Conservation (phyloP, 2,888 invertebrate genomes). For the Proisotoma minuta region DNA sequence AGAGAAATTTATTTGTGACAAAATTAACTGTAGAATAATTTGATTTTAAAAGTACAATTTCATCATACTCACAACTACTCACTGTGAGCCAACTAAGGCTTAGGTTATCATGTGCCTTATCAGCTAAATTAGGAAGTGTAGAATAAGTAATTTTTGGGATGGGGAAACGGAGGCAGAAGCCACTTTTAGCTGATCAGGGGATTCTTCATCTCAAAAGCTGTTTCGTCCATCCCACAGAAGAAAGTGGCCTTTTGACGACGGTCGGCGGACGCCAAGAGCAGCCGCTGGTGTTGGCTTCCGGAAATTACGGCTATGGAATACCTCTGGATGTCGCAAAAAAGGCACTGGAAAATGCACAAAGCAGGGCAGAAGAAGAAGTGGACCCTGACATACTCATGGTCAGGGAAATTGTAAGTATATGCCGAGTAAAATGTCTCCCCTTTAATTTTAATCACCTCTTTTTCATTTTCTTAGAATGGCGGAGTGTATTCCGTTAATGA, state of each 20-base stretch:
- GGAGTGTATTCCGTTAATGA: slow-evolving; percentile 6
- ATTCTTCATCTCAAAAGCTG: slow-evolving; percentile 45
- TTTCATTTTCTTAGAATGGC: slow-evolving; percentile 3
- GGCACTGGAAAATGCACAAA: slow-evolving; percentile 12
- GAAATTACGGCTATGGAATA: slow-evolving; percentile 45
- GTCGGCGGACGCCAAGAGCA: slow-evolving; percentile 37
- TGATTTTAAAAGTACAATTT: too few relatives aligned
- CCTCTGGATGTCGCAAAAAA: slow-evolving; percentile 32
- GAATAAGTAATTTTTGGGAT: too few relatives aligned
- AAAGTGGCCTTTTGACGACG: slow-evolving; percentile 44
- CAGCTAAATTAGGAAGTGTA: too few relatives aligned
- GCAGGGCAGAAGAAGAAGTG: slow-evolving; percentile 12
- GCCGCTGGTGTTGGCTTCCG: slow-evolving; percentile 41
- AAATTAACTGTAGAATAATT: too few relatives aligned
- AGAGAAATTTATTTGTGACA: too few relatives aligned
- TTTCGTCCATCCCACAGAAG: slow-evolving; percentile 43
- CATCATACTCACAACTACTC: too few relatives aligned
- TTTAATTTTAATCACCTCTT: not conserved
- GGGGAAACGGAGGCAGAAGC: slow-evolving; percentile 33
- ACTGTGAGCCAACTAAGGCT: too few relatives aligned
- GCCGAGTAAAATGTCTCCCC: not conserved
- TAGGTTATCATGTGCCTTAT: too few relatives aligned
- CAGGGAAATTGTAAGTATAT: slow-evolving; percentile 2
- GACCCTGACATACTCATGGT: slow-evolving; percentile 15
- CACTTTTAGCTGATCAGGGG: slow-evolving; percentile 40